phyloP scores from a whole-genome alignment of 2,113 vertebrate genomes.

The Nyctibius bracteatus region DNA sequence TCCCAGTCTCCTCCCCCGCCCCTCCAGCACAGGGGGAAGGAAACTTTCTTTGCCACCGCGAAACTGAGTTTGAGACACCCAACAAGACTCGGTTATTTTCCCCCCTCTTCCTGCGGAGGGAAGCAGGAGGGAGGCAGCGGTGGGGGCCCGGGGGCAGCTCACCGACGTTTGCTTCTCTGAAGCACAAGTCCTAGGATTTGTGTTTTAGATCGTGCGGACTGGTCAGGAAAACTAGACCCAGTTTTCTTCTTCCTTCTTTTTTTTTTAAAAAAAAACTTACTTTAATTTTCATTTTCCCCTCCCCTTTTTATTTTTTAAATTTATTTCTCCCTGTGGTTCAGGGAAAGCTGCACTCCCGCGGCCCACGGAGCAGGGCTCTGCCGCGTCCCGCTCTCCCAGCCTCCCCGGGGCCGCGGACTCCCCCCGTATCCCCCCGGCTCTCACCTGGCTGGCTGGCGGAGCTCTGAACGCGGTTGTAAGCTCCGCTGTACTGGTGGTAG shows the following conservation, averaged over 20 bases:
- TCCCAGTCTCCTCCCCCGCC: conserved; percentile 26
- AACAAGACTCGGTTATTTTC: not conserved
- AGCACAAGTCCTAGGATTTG: not conserved
- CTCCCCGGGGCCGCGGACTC: not conserved
- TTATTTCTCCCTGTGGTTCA: not conserved
- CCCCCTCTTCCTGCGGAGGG: not conserved
- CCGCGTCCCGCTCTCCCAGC: not conserved
- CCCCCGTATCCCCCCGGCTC: not conserved
- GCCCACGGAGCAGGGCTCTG: not conserved
- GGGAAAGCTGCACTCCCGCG: not conserved
- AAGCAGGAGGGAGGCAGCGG: not conserved
- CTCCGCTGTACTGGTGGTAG: conserved; percentile 90
- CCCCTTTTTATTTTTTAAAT: not conserved
- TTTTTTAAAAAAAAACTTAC: not conserved
- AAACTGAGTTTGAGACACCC: conserved; percentile 18
- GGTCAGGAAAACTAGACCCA: not conserved
- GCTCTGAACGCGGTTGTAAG: conserved; percentile 90
- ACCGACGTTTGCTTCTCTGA: not conserved
- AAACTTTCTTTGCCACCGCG: conserved; percentile 20
- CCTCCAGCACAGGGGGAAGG: not conserved
- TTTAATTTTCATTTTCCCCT: not conserved
- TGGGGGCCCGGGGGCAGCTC: not conserved
- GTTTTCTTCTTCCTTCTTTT: not conserved
- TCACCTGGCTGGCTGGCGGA: conserved; percentile 90
- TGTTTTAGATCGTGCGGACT: not conserved